A percentile compares a stretch with the other conserved stretches of the same genome.
phyloP scores from a whole-genome alignment of 1,140 invertebrate genomes.

The Zeugodacus cucurbitae region DNA sequence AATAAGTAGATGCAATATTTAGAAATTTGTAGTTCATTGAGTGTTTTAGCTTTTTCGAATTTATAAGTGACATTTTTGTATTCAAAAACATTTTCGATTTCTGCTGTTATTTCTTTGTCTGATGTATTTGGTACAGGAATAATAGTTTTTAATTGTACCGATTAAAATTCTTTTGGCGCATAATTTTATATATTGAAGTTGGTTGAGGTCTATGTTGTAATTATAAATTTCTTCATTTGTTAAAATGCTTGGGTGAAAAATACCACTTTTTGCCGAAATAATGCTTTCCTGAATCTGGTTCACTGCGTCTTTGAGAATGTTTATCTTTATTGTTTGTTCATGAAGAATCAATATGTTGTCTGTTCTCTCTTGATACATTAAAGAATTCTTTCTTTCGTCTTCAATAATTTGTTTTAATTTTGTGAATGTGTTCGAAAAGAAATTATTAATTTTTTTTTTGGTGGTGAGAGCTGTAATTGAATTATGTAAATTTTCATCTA shows the following conservation, averaged over 20 bases:
- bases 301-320: too few species aligned
- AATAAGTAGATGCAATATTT: constrained; percentile 29
- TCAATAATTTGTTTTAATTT: constrained; percentile 42
- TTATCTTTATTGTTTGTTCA: not conserved
- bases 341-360: too few species aligned
- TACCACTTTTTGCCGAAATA: too few species aligned
- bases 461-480: not conserved
- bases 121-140: not conserved
- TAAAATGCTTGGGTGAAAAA: too few species aligned
- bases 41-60: constrained; percentile 36
- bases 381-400: constrained; percentile 39
- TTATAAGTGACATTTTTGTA: too few species aligned
- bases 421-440: constrained; percentile 14
- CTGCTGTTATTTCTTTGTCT: constrained; percentile 26
- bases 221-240: too few species aligned
- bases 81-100: not conserved
- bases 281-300: not conserved
- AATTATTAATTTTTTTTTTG: constrained; percentile 31
- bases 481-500: constrained; percentile 35
- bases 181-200: not conserved
- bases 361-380: too few species aligned
- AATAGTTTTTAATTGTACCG: constrained; percentile 14
- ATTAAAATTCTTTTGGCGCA: constrained; percentile 25
- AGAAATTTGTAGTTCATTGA: constrained; percentile 40
- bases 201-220: not conserved